Conservation (phyloP, 2,797 vertebrate genomes). For the Typhlichthys eigenmanni region DNA sequence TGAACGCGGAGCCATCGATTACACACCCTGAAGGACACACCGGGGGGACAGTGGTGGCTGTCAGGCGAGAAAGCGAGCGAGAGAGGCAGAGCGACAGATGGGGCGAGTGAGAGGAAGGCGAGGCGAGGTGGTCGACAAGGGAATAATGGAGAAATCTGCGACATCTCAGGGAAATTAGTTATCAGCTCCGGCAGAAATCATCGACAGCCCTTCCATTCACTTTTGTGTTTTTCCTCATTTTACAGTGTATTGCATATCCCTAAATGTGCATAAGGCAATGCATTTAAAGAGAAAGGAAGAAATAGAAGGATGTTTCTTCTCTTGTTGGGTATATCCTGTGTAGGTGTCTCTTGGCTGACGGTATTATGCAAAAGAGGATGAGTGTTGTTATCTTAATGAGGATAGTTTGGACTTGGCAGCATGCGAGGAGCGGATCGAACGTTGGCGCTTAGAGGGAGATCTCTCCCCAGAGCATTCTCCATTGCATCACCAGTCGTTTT, state of each 20-base stretch:
- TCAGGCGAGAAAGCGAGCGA: slow-evolving; percentile 23
- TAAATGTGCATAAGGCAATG: slow-evolving; percentile 17
- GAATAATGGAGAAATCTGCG: slow-evolving; percentile 52
- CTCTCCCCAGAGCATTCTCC: slow-evolving; percentile 58
- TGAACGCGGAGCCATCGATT: slow-evolving; percentile 68
- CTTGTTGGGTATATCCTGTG: slow-evolving; percentile 18
- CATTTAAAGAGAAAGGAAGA: slow-evolving; percentile 19
- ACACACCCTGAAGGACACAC: slow-evolving; percentile 66
- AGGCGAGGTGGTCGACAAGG: slow-evolving; percentile 48
- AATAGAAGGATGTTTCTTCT: slow-evolving; percentile 8
- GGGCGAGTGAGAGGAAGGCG: slow-evolving; percentile 18
- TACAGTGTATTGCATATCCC: slow-evolving; percentile 11
- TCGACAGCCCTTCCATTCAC: slow-evolving; percentile 18
- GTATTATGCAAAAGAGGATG: slow-evolving; percentile 46
- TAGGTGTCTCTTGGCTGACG: slow-evolving; percentile 48
- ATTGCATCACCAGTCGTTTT: slow-evolving; percentile 66
- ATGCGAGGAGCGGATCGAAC: slow-evolving; percentile 56
- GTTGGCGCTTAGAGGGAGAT: slow-evolving; percentile 60
- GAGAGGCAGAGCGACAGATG: slow-evolving; percentile 27
- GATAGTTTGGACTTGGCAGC: slow-evolving; percentile 66
- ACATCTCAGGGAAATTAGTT: slow-evolving; percentile 52
- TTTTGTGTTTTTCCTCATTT: slow-evolving; percentile 4
- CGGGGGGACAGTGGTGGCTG: not conserved
- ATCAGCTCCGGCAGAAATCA: slow-evolving; percentile 38
- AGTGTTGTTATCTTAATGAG: slow-evolving; percentile 70